Conservation (phyloP, 1,140 invertebrate species). For the Zaprionus inermis region DNA sequence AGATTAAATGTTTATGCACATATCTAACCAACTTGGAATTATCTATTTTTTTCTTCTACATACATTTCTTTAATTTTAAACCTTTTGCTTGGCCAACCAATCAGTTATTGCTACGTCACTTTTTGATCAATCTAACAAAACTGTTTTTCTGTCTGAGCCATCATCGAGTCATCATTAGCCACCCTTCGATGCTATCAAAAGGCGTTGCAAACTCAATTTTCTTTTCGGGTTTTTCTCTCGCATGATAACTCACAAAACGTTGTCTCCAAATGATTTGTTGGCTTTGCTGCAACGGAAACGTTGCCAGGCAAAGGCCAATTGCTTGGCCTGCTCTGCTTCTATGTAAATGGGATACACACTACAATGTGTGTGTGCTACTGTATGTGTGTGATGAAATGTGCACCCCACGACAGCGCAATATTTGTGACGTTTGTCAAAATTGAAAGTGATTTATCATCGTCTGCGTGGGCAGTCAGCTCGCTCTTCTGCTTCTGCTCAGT, state of each 20-base stretch:
- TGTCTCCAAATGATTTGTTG: conserved; percentile 43
- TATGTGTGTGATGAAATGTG: conserved; percentile 65
- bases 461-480: neutral
- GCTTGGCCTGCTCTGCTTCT: conserved; percentile 19
- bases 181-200: neutral
- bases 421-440: conserved; percentile 80
- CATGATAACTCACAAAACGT: conserved; percentile 30
- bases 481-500: neutral
- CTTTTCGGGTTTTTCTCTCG: neutral
- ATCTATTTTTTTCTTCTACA: too few species aligned
- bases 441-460: conserved; percentile 79
- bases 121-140: conserved; percentile 24
- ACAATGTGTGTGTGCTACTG: conserved; percentile 7
- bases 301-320: conserved; percentile 16
- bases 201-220: neutral
- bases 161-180: conserved; percentile 31
- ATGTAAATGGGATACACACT: conserved; percentile 26
- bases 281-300: conserved; percentile 20
- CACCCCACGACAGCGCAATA: conserved; percentile 50
- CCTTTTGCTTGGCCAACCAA: neutral
- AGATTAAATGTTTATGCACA: too few species aligned
- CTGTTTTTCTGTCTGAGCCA: conserved; percentile 17
- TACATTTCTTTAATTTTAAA: neutral
- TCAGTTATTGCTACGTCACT: conserved; percentile 12
- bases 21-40: too few species aligned